phyloP scores from a whole-genome alignment of 1,140 invertebrate species.

The Drosophila tsacasi region DNA sequence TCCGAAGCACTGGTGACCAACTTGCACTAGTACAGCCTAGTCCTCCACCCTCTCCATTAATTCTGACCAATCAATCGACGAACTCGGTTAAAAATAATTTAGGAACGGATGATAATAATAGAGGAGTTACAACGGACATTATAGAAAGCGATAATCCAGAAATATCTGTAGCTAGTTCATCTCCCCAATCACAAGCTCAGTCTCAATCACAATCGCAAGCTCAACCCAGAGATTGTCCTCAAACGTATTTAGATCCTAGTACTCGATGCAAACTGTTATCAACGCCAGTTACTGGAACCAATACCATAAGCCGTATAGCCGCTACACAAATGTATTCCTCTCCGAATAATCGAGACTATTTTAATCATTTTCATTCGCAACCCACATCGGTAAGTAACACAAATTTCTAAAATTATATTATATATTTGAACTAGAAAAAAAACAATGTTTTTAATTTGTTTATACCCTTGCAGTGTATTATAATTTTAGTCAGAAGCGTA shows the following conservation, averaged over 20 bases:
- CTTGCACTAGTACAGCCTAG: slow-evolving; percentile 86
- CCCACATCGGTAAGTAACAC: slow-evolving; percentile 90
- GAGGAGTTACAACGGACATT: slow-evolving; percentile 6
- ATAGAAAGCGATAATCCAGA: slow-evolving; percentile 50
- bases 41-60: slow-evolving; percentile 86
- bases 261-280: slow-evolving; percentile 56
- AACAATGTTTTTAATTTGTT: too few relatives aligned
- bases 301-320: slow-evolving; percentile 56
- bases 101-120: slow-evolving; percentile 41
- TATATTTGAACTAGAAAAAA: neutral
- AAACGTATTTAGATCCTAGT: slow-evolving; percentile 33
- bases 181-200: slow-evolving; percentile 29
- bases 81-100: slow-evolving; percentile 41
- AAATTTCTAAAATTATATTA: neutral
- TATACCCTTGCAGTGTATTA: too few relatives aligned
- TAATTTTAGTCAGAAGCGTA: too few relatives aligned
- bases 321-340: slow-evolving; percentile 72
- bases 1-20: slow-evolving; percentile 92
- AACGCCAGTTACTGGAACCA: slow-evolving; percentile 24
- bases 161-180: slow-evolving; percentile 28
- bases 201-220: slow-evolving; percentile 13
- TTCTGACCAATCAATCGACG: slow-evolving; percentile 39
- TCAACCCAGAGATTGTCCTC: slow-evolving; percentile 21
- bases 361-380: slow-evolving; percentile 96
- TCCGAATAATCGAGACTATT: slow-evolving; percentile 86